Evolutionary conservation across 2,797 vertebrate species (phyloP).

Genomic region (Cirrhinus molitorella): DNA sequence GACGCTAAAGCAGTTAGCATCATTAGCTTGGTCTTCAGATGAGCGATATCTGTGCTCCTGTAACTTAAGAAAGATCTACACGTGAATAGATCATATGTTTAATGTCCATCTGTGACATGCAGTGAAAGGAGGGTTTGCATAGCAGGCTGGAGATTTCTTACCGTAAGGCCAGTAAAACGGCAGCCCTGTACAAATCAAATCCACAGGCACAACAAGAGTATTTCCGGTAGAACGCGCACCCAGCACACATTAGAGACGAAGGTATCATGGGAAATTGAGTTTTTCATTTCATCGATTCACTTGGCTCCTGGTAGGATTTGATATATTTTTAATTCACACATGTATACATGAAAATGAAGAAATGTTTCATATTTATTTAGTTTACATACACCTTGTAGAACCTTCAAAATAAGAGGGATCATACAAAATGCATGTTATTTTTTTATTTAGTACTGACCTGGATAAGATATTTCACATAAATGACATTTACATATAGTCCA

Average conservation of each 20-base stretch:
- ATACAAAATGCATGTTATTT: too few relatives aligned
- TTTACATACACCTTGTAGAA: too few relatives aligned
- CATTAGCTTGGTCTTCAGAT: conserved; percentile 10
- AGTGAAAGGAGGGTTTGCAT: conserved; percentile 49
- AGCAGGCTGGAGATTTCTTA: conserved; percentile 72
- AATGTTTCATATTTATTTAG: too few relatives aligned
- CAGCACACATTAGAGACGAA: conserved; percentile 41
- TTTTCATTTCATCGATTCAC: neutral
- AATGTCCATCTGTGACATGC: conserved; percentile 32
- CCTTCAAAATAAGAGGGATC: too few relatives aligned
- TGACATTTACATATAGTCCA: too few relatives aligned
- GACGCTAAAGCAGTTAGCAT: conserved; percentile 42
- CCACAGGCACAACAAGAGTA: conserved; percentile 58
- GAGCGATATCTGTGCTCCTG: neutral
- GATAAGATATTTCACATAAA: too few relatives aligned
- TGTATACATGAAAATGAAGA: too few relatives aligned
- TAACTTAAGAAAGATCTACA: neutral
- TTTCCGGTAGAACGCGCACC: conserved; percentile 76
- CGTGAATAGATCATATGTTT: conserved; percentile 6
- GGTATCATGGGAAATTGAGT: conserved; percentile 45
- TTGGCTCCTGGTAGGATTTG: neutral
- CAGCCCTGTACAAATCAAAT: conserved; percentile 80
- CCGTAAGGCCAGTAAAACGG: conserved; percentile 87
- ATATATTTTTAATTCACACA: neutral
- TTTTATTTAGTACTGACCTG: too few relatives aligned